Conservation (phyloP, 2,888 invertebrate species). For the Drosophila robusta region DNA sequence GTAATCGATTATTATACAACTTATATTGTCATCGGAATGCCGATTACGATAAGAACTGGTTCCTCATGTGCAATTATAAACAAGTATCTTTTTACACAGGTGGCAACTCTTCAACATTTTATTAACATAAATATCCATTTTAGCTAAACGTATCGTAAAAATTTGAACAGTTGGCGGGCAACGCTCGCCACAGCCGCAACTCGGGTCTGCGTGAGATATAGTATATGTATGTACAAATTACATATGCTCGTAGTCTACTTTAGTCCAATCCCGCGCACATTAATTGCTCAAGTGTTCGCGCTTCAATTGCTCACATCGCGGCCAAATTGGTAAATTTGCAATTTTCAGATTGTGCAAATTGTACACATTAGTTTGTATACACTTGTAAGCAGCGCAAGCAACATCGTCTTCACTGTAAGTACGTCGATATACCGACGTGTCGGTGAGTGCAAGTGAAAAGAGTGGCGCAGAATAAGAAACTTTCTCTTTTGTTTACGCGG, state of each 20-base stretch:
- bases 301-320: not conserved
- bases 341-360: constrained; percentile 25
- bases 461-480: constrained; percentile 23
- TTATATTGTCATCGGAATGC: not conserved
- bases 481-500: constrained; percentile 48
- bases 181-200: not conserved
- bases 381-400: not conserved
- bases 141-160: constrained; percentile 7
- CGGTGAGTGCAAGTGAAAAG: constrained; percentile 27
- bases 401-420: not conserved
- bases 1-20: not conserved
- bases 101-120: constrained; percentile 26
- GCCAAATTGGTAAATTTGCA: not conserved
- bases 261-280: constrained; percentile 9
- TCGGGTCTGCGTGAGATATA: not conserved
- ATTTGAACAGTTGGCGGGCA: constrained; percentile 45
- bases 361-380: constrained; percentile 2
- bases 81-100: not conserved
- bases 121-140: constrained; percentile 5
- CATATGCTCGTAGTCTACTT: not conserved
- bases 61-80: not conserved
- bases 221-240: not conserved
- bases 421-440: not conserved
- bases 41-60: not conserved
- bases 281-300: constrained; percentile 18